These are phyloP conservation scores for Eumerus sabulonum DNA, from an alignment of 2,888 invertebrate genomes.

Conservation along the genomic window DNA sequence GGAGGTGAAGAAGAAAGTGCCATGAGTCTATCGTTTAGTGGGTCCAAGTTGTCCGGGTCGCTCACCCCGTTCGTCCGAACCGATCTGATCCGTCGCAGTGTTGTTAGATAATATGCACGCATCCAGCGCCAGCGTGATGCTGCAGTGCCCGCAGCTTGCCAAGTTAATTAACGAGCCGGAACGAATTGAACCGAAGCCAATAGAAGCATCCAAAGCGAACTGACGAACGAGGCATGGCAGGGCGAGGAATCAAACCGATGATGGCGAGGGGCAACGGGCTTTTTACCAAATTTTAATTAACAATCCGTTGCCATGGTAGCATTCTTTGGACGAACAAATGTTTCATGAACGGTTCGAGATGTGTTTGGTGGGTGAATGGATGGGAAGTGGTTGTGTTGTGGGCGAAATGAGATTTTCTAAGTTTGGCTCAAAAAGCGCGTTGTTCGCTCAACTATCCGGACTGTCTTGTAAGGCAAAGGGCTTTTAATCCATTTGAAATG, in stretches of 20 bases:
- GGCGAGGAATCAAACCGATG: no score
- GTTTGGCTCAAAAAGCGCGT: constrained; percentile 15
- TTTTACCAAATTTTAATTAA: constrained; percentile 68
- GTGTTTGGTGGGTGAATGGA: constrained; percentile 30
- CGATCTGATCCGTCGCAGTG: constrained; percentile 13
- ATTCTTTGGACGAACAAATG: constrained; percentile 20
- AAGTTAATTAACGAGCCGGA: constrained; percentile 68
- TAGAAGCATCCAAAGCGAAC: constrained; percentile 52
- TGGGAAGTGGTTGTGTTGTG: constrained; percentile 52
- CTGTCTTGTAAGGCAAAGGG: no score
- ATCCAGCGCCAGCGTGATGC: constrained; percentile 26
- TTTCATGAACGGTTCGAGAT: neutral
- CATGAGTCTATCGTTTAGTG: constrained; percentile 34
- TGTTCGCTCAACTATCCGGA: no score
- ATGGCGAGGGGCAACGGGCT: constrained; percentile 26
- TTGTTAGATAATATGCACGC: constrained; percentile 1
- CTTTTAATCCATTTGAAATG: no score
- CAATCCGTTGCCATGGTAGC: constrained; percentile 40
- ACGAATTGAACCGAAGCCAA: constrained; percentile 67
- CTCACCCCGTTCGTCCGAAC: neutral
- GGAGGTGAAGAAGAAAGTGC: constrained; percentile 62
- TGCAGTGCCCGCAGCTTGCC: constrained; percentile 60
- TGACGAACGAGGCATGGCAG: no score
- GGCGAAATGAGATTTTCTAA: constrained; percentile 43
- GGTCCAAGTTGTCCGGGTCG: neutral